Evolutionary conservation across 2,797 vertebrate genomes (phyloP), one percentile per base, ranked within the genome.

Genomic region (Eupleurogrammus muticus): DNA sequence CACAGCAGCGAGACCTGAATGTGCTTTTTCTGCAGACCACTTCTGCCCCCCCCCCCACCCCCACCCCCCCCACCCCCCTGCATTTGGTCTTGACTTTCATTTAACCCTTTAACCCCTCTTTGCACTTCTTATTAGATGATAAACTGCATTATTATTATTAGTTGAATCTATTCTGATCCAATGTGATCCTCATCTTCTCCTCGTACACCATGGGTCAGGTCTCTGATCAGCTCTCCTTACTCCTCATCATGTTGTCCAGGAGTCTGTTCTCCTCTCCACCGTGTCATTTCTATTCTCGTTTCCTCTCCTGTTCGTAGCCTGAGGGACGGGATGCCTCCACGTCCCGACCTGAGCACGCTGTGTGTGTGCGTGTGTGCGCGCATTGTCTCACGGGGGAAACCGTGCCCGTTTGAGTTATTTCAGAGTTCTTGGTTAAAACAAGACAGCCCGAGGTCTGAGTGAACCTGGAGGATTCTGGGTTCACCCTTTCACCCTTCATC

Each of bases 331-430:
- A 69, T 71, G 68, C 69, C 38, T 70, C 50, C 34, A 48, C 36
- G 1, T 77, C 57, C 49, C 50, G 28, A 63, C 60, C 49, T 55
- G 44, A 21, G 52, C 23, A 57, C 36, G 49, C 53, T 11, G 59
- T 44, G 28, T 64, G 17, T 61, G 42, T 60, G 46, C 19, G 47
- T 20, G 46, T 4, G 10, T 34, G 49, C 14, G 38, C 48, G 10
- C 40, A 54, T 73, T 74, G 56, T 55, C 59, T 58, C 66, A 48
- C 70, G 70, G 49, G 68, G 81, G 84, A 85, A 75, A 83, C 54
- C 47, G 75, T 90, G 84, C 73, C 87, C 68, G 74, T 85, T 84
- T 87, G 70, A 78, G 81, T 91, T 90, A 89, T 87, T 85, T 90
- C 85, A 87, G 75, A 88, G 75, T 88, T 85, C 23, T 36, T 76